A percentile compares a stretch with the other conserved stretches of the same genome.
These are phyloP conservation scores for Euglossa dilemma DNA, from an alignment of 1,140 invertebrate species.

Conservation along the genomic window DNA sequence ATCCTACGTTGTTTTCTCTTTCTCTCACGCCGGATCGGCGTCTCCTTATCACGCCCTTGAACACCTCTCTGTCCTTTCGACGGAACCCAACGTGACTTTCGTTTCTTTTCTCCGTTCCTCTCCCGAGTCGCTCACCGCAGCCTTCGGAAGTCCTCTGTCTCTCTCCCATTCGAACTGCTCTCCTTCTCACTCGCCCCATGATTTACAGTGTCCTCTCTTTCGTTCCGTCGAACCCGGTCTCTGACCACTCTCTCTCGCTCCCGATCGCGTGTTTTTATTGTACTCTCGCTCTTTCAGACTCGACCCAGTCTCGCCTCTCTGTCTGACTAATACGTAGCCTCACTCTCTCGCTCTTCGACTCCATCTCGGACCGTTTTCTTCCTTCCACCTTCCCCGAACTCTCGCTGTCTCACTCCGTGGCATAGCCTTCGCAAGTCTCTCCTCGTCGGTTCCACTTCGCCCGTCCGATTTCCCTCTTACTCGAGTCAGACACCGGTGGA, in stretches of 20 bases:
- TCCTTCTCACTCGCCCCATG: constrained; percentile 25
- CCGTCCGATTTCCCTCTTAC: constrained; percentile 41
- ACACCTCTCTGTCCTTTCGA: constrained; percentile 27
- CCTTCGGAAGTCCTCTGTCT: constrained; percentile 44
- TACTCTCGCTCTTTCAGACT: constrained; percentile 58
- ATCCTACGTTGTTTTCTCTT: neutral
- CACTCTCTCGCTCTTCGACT: constrained; percentile 16
- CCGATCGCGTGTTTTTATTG: constrained; percentile 50
- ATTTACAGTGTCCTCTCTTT: constrained; percentile 44
- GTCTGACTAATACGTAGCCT: constrained; percentile 2
- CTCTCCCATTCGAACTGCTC: neutral
- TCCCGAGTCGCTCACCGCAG: constrained; percentile 31
- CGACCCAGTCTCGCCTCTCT: constrained; percentile 41
- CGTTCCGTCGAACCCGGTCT: constrained; percentile 18
- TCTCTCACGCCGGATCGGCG: neutral
- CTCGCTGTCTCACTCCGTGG: neutral
- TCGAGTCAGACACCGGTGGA: constrained; percentile 49
- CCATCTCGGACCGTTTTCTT: neutral
- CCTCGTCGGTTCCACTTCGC: neutral
- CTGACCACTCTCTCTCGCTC: constrained; percentile 7
- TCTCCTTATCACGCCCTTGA: constrained; percentile 41
- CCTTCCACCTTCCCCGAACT: neutral
- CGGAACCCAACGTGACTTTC: constrained; percentile 38
- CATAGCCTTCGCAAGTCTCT: neutral
- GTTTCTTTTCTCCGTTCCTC: constrained; percentile 48